Percentiles rank a stretch among this genome's conserved stretches.
These are phyloP conservation scores for Drosophila biarmipes DNA, from an alignment of 1,140 invertebrate species.

Conservation along the genomic window DNA sequence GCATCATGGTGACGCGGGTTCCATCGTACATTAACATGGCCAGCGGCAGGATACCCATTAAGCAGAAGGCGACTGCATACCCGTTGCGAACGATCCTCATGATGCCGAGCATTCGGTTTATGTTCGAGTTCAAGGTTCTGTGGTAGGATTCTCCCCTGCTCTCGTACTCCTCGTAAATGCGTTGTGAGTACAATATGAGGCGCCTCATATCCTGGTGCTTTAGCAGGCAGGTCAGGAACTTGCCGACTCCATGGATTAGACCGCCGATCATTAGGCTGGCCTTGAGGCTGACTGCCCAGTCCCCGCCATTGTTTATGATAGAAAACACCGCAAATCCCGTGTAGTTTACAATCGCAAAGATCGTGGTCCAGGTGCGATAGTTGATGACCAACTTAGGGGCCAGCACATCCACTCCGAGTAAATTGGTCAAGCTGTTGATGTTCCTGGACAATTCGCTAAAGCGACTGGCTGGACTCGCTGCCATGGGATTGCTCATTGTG, in stretches of 20 bases:
- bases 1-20: constrained; percentile 41
- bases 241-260: constrained; percentile 16
- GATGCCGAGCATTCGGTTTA: constrained; percentile 37
- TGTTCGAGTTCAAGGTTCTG: constrained; percentile 22
- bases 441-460: constrained; percentile 25
- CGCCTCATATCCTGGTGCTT: constrained; percentile 33
- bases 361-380: constrained; percentile 48
- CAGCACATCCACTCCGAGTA: constrained; percentile 52
- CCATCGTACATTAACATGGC: constrained; percentile 37
- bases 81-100: constrained; percentile 37
- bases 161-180: constrained; percentile 51
- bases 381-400: constrained; percentile 9
- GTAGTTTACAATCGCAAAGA: constrained; percentile 24
- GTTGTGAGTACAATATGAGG: neutral
- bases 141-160: neutral
- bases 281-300: constrained; percentile 52
- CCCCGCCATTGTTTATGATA: constrained; percentile 17
- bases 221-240: constrained; percentile 34
- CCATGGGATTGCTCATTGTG: constrained; percentile 5
- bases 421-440: constrained; percentile 35
- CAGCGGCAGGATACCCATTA: constrained; percentile 39
- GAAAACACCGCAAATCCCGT: constrained; percentile 37
- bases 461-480: constrained; percentile 20
- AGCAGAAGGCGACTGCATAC: constrained; percentile 29
- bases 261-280: constrained; percentile 52